phyloP scores from a whole-genome alignment of 2,797 vertebrate species.

The Okamejei kenojei region DNA sequence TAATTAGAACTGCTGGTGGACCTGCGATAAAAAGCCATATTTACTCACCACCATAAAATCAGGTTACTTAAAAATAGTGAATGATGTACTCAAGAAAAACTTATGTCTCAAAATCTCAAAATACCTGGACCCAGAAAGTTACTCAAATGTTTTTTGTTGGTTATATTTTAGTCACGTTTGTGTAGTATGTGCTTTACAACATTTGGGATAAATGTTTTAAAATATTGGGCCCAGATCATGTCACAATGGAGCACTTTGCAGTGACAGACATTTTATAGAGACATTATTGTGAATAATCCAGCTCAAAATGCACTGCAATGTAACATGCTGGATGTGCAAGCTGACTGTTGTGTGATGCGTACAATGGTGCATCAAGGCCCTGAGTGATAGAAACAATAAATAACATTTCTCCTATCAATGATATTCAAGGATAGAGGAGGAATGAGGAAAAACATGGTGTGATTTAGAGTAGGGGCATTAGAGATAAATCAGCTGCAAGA shows the following conservation, averaged over 20 bases:
- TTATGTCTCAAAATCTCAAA: neutral
- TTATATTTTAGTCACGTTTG: neutral
- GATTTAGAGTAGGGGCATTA: neutral
- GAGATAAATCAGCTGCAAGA: neutral
- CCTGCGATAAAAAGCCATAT: neutral
- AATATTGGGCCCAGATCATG: neutral
- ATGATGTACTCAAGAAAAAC: neutral
- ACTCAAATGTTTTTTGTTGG: neutral
- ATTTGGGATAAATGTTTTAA: neutral
- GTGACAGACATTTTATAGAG: too few species aligned
- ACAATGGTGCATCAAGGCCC: neutral
- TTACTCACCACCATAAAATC: neutral
- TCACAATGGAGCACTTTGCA: neutral
- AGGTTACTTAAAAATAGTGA: slow-evolving; percentile 3
- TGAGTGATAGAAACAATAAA: neutral
- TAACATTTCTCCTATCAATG: neutral
- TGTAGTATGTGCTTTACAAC: neutral
- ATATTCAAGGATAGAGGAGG: neutral
- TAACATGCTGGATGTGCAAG: neutral
- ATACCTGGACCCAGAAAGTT: neutral
- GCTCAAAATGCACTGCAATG: neutral
- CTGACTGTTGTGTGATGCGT: neutral
- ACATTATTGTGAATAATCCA: neutral
- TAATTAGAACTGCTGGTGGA: neutral
- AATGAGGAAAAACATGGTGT: neutral